Base-by-base conservation (phyloP, 2,888 invertebrate genomes). In the Synanthedon vespiformis region DNA sequence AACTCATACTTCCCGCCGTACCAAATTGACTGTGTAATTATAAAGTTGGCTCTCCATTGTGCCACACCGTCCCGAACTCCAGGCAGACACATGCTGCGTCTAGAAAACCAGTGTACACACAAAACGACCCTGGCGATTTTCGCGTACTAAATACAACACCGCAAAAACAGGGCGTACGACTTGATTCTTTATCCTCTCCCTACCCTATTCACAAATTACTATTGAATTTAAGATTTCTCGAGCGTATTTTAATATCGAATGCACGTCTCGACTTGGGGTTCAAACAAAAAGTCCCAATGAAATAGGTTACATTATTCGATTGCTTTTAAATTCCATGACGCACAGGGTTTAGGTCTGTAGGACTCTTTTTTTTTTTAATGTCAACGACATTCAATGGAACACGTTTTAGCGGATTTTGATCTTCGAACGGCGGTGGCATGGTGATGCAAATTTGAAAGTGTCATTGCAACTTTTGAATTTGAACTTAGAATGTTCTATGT, bases 11-110 rank as follows among this genome's bases (percentile, higher is more conserved):
- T 73, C 76, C 67, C 76, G 74, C 78, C 79, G 77, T 74, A 74
- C 76, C 79, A 86, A 86, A 86, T 86, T 85, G 85, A 85, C 71
- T 85, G 85, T 84, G 79, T 86, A 85, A 86, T 86, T 84, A 82
- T 74, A 78, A 78, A 73, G 76, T 77, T 71, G 70, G 74, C 67
- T 65, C 66, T 64, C 69, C 77, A 82, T 80, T 69, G 48, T 48
- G 5, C 48, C 4, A 12, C 40, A 50, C n/a, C 5, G 40, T 50
- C 48, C 22, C 6, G 12, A 18, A 56, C 69, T 67, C 67, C 65
- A 70, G 74, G 34, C 34, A 68, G 77, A 74, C 75, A 78, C 86
- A 84, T 65, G 85, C 84, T 81, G 85, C 51, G 85, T 61, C 60
- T 73, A 60, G 68, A 79, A 34, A 84, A 85, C 85, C 84, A 83